Evolutionary conservation across 2,113 vertebrate species (phyloP).

Genomic region (Clupea harengus): DNA sequence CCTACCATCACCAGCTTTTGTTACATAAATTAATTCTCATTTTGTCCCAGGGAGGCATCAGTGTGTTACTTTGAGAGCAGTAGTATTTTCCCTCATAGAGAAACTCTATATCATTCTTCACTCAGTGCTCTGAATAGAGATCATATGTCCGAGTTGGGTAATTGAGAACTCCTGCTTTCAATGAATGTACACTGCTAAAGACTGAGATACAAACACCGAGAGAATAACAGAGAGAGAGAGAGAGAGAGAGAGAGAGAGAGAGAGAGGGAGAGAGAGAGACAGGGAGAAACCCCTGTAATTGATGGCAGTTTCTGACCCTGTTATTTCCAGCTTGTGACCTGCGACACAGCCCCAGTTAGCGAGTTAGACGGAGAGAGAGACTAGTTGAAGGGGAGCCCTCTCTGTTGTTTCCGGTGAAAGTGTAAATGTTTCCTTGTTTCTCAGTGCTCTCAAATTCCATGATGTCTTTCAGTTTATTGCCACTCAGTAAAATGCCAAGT

Average conservation of each 20-base stretch:
- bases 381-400: neutral
- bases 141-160: slow-evolving; percentile 51
- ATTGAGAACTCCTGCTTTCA: slow-evolving; percentile 55
- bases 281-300: neutral
- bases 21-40: neutral
- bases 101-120: slow-evolving; percentile 46
- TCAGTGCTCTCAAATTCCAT: neutral
- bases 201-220: neutral
- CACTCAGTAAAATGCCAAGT: neutral
- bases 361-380: neutral
- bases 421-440: neutral
- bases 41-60: neutral
- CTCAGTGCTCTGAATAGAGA: slow-evolving; percentile 39
- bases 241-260: slow-evolving; percentile 17
- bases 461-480: neutral
- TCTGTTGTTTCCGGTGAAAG: neutral
- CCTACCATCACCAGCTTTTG: neutral
- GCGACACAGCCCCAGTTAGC: neutral
- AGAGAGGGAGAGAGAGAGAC: slow-evolving; percentile 13
- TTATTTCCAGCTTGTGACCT: neutral
- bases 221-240: neutral
- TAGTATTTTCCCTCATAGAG: slow-evolving; percentile 22
- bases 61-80: neutral
- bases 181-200: slow-evolving; percentile 25
- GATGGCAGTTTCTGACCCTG: neutral